These are phyloP conservation scores for Cyanocitta stelleri DNA, from an alignment of 2,113 vertebrate genomes.

Conservation along the genomic window DNA sequence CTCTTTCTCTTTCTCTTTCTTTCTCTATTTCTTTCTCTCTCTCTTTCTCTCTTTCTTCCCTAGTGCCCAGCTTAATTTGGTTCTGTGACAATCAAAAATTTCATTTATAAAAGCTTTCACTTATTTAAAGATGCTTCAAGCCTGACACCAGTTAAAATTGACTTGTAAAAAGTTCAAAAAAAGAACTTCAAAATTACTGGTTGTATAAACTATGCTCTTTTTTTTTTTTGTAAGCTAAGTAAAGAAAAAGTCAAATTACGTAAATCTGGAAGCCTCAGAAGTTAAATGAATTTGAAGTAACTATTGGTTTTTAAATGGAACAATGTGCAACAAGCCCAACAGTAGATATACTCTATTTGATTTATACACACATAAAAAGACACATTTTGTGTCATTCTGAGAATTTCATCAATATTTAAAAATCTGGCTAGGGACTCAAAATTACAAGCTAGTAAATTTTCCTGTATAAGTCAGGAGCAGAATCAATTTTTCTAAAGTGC, in stretches of 20 bases:
- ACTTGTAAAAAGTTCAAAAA: neutral
- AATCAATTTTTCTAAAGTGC: neutral
- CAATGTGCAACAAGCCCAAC: neutral
- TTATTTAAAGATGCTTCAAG: neutral
- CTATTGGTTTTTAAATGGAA: neutral
- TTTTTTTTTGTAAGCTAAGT: neutral
- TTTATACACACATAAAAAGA: neutral
- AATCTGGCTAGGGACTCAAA: neutral
- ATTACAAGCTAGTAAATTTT: neutral
- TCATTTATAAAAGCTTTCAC: neutral
- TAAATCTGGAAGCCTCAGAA: neutral
- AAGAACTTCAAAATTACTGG: neutral
- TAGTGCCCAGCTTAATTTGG: neutral
- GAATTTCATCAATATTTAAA: neutral
- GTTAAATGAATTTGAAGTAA: neutral
- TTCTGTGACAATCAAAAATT: neutral
- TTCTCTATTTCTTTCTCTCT: no score
- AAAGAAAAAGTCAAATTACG: neutral
- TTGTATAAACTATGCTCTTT: neutral
- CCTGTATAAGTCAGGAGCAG: neutral
- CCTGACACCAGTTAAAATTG: neutral
- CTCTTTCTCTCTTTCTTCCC: neutral
- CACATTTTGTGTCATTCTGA: neutral
- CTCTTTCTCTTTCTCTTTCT: no score
- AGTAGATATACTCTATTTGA: neutral